phyloP scores from a whole-genome alignment of 23 tunicate species.

The Corella eumyota region DNA sequence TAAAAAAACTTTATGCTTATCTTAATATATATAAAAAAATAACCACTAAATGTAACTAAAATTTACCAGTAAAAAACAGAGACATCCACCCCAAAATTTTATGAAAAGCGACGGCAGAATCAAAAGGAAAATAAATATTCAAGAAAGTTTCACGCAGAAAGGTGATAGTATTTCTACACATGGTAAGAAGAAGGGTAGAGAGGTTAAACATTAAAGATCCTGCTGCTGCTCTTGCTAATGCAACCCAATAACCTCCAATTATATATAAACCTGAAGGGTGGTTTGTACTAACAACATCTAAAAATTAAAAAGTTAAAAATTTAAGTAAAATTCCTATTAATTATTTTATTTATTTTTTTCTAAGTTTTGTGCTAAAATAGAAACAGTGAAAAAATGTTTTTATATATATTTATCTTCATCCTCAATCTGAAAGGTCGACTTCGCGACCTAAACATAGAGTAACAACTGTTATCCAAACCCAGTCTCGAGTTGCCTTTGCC shows the following conservation, averaged over 20 bases:
- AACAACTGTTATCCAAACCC: too few species aligned
- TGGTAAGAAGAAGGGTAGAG: slow-evolving; percentile 60
- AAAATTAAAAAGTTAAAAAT: background rate
- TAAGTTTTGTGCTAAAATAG: background rate
- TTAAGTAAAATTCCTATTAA: background rate
- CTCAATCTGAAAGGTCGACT: too few species aligned
- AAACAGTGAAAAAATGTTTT: background rate
- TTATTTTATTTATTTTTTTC: background rate
- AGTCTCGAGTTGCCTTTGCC: too few species aligned
- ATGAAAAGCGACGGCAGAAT: slow-evolving; percentile 46
- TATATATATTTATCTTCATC: background rate
- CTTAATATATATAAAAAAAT: background rate
- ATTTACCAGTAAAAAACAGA: slow-evolving; percentile 42
- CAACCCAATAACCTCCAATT: slow-evolving; percentile 43
- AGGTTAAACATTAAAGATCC: slow-evolving; percentile 59
- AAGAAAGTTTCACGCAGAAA: slow-evolving; percentile 59
- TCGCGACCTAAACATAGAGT: too few species aligned
- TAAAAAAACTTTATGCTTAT: background rate
- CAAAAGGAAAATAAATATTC: slow-evolving; percentile 60
- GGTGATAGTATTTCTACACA: slow-evolving; percentile 74
- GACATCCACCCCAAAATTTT: slow-evolving; percentile 59
- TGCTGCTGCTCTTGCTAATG: slow-evolving; percentile 63
- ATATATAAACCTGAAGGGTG: slow-evolving; percentile 32
- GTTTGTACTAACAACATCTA: slow-evolving; percentile 15
- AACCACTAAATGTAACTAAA: too few species aligned